Percentiles rank a stretch among this genome's conserved stretches.
Evolutionary conservation across 2,113 vertebrate species (phyloP).

Genomic region (Puntigrus tetrazona): DNA sequence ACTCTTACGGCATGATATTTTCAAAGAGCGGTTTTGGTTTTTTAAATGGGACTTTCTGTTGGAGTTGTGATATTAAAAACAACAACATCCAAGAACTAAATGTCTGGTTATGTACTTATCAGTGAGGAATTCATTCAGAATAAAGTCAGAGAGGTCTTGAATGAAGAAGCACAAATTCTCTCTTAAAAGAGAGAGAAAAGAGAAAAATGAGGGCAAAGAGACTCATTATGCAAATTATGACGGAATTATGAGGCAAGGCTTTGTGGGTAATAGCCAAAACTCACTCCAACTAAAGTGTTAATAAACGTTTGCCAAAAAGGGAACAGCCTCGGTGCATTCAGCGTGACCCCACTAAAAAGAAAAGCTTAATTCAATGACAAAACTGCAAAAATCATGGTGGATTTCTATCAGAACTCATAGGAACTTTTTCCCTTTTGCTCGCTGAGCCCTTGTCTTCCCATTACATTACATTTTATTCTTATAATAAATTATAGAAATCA

Average conservation of each 20-base stretch:
- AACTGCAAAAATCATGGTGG: neutral
- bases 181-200: neutral
- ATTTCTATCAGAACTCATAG: neutral
- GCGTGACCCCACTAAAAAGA: neutral
- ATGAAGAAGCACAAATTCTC: neutral
- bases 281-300: neutral
- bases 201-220: neutral
- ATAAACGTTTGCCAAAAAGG: neutral
- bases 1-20: conserved; percentile 43
- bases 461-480: neutral
- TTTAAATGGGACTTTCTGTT: conserved; percentile 27
- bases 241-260: neutral
- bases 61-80: neutral
- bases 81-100: neutral
- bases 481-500: conserved; percentile 22
- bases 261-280: conserved; percentile 19
- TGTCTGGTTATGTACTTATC: neutral
- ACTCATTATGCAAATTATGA: conserved; percentile 17
- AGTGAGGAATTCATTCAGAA: neutral
- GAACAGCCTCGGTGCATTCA: neutral
- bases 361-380: neutral
- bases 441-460: neutral
- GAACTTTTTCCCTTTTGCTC: neutral
- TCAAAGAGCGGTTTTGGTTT: conserved; percentile 45
- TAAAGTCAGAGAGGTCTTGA: neutral